Conservation (phyloP, 2,888 invertebrate genomes). For the Amphipyra berbera region DNA sequence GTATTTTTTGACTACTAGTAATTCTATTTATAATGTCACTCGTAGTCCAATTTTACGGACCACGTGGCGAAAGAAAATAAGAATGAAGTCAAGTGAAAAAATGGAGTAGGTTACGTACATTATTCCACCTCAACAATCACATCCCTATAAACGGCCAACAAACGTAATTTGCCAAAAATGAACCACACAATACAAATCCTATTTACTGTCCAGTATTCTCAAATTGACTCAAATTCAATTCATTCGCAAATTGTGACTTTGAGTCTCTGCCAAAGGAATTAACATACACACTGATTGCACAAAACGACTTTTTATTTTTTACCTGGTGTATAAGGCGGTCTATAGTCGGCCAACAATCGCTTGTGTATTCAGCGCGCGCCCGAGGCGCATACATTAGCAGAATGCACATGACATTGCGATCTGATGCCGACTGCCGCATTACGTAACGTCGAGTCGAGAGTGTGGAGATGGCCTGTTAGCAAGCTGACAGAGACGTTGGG, state of each 20-base stretch:
- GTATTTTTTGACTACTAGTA: too few relatives aligned
- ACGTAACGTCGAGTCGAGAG: slow-evolving; percentile 8
- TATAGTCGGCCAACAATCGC: slow-evolving; percentile 19
- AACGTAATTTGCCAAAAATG: slow-evolving; percentile 13
- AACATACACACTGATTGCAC: slow-evolving; percentile 43
- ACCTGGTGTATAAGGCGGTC: slow-evolving; percentile 9
- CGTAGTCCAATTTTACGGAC: too few relatives aligned
- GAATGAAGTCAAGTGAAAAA: too few relatives aligned
- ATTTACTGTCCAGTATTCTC: slow-evolving; percentile 31
- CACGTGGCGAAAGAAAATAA: too few relatives aligned
- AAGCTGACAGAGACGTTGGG: neutral
- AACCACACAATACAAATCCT: slow-evolving; percentile 18
- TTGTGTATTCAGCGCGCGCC: slow-evolving; percentile 19
- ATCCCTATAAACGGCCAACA: neutral
- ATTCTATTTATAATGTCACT: too few relatives aligned
- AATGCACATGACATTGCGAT: slow-evolving; percentile 21
- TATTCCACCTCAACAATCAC: too few relatives aligned
- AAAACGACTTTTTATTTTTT: slow-evolving; percentile 20
- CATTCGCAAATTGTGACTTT: slow-evolving; percentile 42
- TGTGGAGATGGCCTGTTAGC: slow-evolving; percentile 14
- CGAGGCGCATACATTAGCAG: slow-evolving; percentile 27
- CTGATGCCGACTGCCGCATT: slow-evolving; percentile 7
- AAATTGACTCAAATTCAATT: slow-evolving; percentile 44
- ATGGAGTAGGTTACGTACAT: too few relatives aligned
- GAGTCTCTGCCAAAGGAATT: slow-evolving; percentile 50